These are phyloP conservation scores for Cancer borealis DNA, from an alignment of 2,888 invertebrate species.

Conservation along the genomic window DNA sequence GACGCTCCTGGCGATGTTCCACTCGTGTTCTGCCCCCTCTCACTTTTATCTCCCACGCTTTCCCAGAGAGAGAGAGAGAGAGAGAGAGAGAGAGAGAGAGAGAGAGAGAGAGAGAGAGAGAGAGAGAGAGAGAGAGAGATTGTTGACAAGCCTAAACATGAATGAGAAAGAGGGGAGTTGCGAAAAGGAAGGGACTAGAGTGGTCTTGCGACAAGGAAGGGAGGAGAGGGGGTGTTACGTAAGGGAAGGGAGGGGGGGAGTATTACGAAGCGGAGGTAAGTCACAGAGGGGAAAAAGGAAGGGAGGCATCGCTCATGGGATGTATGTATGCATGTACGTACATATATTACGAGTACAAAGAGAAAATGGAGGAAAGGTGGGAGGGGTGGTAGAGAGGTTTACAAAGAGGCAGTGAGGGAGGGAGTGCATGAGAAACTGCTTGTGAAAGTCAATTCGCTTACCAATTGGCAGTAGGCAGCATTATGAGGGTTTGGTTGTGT, in stretches of 20 bases:
- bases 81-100: slow-evolving; percentile 1
- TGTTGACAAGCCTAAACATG: neutral
- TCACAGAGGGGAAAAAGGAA: neutral
- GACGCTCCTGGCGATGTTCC: neutral
- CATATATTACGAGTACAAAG: neutral
- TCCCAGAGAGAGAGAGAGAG: slow-evolving; percentile 1
- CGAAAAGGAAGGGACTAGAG: neutral
- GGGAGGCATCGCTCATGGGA: neutral
- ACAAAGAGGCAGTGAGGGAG: neutral
- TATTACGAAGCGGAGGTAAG: neutral
- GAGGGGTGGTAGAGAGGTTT: neutral
- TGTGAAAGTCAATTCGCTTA: neutral
- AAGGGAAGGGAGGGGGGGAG: neutral
- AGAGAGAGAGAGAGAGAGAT: neutral
- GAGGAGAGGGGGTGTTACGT: neutral
- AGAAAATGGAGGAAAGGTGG: neutral
- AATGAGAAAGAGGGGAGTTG: neutral
- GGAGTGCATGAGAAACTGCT: neutral
- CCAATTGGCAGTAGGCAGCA: neutral
- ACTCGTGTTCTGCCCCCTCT: neutral
- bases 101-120: slow-evolving; percentile 1
- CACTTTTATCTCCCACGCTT: neutral
- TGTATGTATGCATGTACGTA: neutral
- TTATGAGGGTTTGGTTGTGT: neutral
- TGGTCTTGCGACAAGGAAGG: slow-evolving; percentile 5